A percentile compares a stretch with the other conserved stretches of the same genome.
These are phyloP conservation scores for Umimayanthus chanpuru DNA, from an alignment of 92 coral and sea anemone species.

Conservation along the genomic window DNA sequence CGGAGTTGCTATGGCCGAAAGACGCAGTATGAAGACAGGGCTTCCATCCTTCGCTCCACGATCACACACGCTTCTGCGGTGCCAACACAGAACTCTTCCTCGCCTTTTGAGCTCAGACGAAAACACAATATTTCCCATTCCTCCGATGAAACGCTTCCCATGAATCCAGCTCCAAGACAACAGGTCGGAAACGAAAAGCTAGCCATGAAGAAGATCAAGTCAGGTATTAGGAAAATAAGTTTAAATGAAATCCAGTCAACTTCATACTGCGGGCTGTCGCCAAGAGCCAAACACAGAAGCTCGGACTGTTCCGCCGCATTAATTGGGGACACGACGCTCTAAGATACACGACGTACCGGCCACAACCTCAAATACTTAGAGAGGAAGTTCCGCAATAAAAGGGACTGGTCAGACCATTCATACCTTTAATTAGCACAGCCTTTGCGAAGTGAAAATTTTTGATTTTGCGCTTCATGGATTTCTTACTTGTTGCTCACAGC, in stretches of 20 bases:
- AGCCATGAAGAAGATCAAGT: constrained; percentile 2
- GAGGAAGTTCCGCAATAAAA: too few relatives aligned
- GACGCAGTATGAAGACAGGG: background rate
- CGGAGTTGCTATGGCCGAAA: background rate
- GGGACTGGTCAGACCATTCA: too few relatives aligned
- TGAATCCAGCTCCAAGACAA: background rate
- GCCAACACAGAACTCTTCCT: background rate
- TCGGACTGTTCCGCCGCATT: constrained; percentile 7
- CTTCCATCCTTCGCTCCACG: constrained; percentile 14
- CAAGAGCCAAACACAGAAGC: background rate
- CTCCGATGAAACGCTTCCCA: constrained; percentile 16
- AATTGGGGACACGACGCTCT: constrained; percentile 25
- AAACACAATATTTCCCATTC: background rate
- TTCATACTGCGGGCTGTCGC: background rate
- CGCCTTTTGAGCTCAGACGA: background rate
- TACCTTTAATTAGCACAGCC: too few relatives aligned
- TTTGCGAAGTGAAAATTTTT: too few relatives aligned
- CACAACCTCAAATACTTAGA: background rate
- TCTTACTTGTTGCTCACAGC: too few relatives aligned
- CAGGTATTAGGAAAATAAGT: constrained; percentile 27
- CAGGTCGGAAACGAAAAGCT: background rate
- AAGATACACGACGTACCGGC: background rate
- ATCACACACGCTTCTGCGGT: constrained; percentile 1
- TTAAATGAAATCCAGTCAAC: constrained; percentile 6
- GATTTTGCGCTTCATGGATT: too few relatives aligned